phyloP scores from a whole-genome alignment of 2,113 vertebrate species.

The Lepus americanus region DNA sequence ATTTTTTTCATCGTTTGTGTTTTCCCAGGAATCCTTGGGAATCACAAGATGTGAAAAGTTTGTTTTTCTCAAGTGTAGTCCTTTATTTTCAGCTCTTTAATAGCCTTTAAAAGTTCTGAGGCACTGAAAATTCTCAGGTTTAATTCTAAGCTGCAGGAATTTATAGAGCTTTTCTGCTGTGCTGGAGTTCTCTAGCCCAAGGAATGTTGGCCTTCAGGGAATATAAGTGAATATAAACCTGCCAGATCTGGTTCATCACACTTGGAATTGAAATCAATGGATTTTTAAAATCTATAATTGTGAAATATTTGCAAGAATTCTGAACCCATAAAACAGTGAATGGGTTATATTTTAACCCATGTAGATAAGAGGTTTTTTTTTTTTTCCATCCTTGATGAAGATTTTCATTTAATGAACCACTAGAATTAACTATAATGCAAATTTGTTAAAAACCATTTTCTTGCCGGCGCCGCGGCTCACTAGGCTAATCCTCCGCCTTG shows the following conservation, averaged over 20 bases:
- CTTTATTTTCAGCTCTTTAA: neutral
- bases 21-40: neutral
- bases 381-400: neutral
- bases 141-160: neutral
- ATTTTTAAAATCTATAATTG: constrained; percentile 16
- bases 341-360: constrained; percentile 7
- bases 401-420: constrained; percentile 26
- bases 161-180: neutral
- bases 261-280: neutral
- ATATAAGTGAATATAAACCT: constrained; percentile 21
- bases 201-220: neutral
- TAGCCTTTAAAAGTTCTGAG: neutral
- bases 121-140: neutral
- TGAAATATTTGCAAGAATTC: constrained; percentile 56
- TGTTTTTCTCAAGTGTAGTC: neutral
- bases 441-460: neutral
- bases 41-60: neutral
- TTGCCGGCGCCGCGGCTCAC: neutral
- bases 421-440: neutral
- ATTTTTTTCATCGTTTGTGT: neutral
- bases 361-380: neutral
- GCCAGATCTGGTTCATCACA: constrained; percentile 34
- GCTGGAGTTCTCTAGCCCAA: neutral
- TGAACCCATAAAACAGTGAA: constrained; percentile 54
- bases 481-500: no score